Conservation (phyloP, 2,888 invertebrate genomes). For the Arge pagana region DNA sequence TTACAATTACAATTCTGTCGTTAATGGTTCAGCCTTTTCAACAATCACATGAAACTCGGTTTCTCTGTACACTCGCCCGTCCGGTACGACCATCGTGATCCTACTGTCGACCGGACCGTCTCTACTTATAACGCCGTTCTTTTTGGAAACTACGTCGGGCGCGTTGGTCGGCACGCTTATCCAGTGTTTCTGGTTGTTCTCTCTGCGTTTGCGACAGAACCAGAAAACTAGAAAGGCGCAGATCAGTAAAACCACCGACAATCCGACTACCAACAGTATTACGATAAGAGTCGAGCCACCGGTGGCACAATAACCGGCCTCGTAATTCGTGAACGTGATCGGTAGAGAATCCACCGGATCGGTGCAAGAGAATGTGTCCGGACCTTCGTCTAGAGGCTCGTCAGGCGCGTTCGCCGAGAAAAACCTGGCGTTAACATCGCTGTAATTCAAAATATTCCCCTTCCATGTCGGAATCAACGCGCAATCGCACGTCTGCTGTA, state of each 20-base stretch:
- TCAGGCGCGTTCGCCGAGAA: conserved; percentile 34
- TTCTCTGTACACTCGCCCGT: conserved; percentile 81
- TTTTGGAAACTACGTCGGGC: conserved; percentile 55
- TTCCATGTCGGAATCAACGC: conserved; percentile 55
- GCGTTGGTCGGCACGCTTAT: conserved; percentile 53
- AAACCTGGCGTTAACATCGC: conserved; percentile 46
- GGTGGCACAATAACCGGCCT: conserved; percentile 44
- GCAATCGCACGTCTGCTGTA: conserved; percentile 68
- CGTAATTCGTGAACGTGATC: conserved; percentile 44
- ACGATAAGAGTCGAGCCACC: conserved; percentile 47
- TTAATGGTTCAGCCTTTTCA: conserved; percentile 80
- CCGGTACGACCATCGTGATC: conserved; percentile 72
- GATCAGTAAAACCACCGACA: conserved; percentile 35
- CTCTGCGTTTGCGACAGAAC: conserved; percentile 53
- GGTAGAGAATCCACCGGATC: conserved; percentile 33
- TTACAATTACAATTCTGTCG: conserved; percentile 71
- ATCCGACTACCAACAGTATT: conserved; percentile 37
- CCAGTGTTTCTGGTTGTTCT: conserved; percentile 54
- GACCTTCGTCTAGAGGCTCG: conserved; percentile 44
- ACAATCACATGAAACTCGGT: conserved; percentile 86
- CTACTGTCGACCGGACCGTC: conserved; percentile 50
- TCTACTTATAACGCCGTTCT: conserved; percentile 63
- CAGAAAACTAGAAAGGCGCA: conserved; percentile 40
- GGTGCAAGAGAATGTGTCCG: conserved; percentile 48
- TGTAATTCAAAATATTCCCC: conserved; percentile 51